A percentile compares a stretch with the other conserved stretches of the same genome.
Conservation (phyloP, 2,113 vertebrate species). For the Sebastes schlegelii region DNA sequence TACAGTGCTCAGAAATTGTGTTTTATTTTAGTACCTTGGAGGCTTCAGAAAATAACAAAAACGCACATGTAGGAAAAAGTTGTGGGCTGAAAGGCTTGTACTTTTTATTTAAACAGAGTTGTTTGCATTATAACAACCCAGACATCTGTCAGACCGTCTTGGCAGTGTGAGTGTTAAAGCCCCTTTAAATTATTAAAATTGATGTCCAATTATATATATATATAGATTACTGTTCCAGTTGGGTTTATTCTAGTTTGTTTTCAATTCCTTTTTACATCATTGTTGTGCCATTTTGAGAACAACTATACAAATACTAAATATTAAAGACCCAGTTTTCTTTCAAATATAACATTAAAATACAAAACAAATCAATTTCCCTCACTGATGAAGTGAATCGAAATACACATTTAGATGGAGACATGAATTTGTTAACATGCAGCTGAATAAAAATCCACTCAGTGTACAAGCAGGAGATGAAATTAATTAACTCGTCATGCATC, state of each 20-base stretch:
- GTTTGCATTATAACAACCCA: too few relatives aligned
- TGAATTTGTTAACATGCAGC: background rate
- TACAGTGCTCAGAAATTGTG: too few relatives aligned
- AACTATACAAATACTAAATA: background rate
- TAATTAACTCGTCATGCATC: slow-evolving; percentile 5
- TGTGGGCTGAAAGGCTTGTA: too few relatives aligned
- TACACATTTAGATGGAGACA: slow-evolving; percentile 9
- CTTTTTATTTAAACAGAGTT: too few relatives aligned
- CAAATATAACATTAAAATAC: background rate
- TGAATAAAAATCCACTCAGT: slow-evolving; percentile 7
- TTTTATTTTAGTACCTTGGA: too few relatives aligned
- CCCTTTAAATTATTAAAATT: too few relatives aligned
- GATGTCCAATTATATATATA: too few relatives aligned
- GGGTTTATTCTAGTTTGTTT: background rate
- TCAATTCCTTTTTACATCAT: background rate
- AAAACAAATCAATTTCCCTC: slow-evolving; percentile 7
- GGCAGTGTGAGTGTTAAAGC: too few relatives aligned
- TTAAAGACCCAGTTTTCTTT: background rate
- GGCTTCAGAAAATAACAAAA: too few relatives aligned
- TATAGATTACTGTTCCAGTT: background rate
- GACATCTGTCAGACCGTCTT: too few relatives aligned
- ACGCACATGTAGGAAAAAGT: too few relatives aligned
- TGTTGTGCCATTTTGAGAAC: background rate
- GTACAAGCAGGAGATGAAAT: slow-evolving; percentile 1
- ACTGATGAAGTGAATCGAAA: slow-evolving; percentile 11